Conservation (phyloP, 2,888 invertebrate species). For the Baccha elongata region DNA sequence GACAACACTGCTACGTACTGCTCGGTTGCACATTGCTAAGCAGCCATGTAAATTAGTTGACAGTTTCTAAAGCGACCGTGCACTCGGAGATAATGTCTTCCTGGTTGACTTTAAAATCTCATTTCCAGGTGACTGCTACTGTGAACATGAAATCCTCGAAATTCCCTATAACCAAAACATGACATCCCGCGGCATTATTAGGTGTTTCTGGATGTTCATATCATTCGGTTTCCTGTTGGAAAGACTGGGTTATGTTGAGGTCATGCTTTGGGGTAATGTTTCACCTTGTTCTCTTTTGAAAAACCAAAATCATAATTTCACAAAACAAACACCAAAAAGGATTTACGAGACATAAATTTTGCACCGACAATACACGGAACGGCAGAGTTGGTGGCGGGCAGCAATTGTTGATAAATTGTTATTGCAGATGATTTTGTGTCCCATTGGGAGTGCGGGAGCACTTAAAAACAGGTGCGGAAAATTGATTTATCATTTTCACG, state of each 20-base stretch:
- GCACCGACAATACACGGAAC: neutral
- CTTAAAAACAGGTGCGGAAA: slow-evolving; percentile 63
- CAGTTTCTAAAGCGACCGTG: slow-evolving; percentile 61
- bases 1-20: slow-evolving; percentile 35
- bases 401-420: slow-evolving; percentile 55
- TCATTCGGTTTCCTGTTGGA: slow-evolving; percentile 12
- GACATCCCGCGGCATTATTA: slow-evolving; percentile 7
- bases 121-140: slow-evolving; percentile 62
- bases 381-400: neutral
- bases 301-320: slow-evolving; percentile 50
- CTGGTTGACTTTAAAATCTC: slow-evolving; percentile 58
- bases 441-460: slow-evolving; percentile 12
- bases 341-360: slow-evolving; percentile 64
- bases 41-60: slow-evolving; percentile 65
- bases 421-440: slow-evolving; percentile 36
- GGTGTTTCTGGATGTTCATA: slow-evolving; percentile 37
- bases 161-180: slow-evolving; percentile 10
- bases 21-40: slow-evolving; percentile 59
- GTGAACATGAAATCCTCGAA: neutral
- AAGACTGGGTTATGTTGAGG: slow-evolving; percentile 51
- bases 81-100: slow-evolving; percentile 64
- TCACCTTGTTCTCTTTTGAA: slow-evolving; percentile 21
- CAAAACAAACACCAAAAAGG: slow-evolving; percentile 40
- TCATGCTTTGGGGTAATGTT: slow-evolving; percentile 47
- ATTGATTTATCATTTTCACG: slow-evolving; percentile 55